Evolutionary conservation across 2,888 invertebrate genomes (phyloP), one percentile per base, ranked within the genome.

Genomic region (Agriopis aurantiaria): DNA sequence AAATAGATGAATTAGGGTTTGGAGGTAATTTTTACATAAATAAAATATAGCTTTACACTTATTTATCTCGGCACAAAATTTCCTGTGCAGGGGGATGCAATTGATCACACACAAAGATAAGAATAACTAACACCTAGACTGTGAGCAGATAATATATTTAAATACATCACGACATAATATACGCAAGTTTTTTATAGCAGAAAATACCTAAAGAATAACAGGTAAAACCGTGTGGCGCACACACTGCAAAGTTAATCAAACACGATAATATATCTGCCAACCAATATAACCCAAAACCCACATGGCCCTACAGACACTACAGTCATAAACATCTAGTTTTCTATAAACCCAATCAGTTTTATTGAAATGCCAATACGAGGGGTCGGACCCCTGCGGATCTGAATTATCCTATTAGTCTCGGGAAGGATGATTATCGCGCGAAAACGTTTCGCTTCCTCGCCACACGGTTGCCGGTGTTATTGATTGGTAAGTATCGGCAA

Each of bases 341-440:
- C 80, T 80, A 81, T 78, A 83, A 77, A 79, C 49, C 71, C 82
- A 86, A 88, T 90, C 83, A 85, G 79, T 84, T 82, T 78, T 75
- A 79, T 82, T 85, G 83, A 85, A 87, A 87, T 85, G 81, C 83
- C 88, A 83, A 89, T 88, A 88, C 80, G 85, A 83, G 92, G 77
- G 91, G 91, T 87, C 88, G 87, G 88, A 85, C 92, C 92, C 93
- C 87, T 81, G 82, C 88, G 91, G 92, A 92, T 91, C 91, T 72
- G 76, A 88, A 90, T 93, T 90, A 92, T 91, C 82, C 87, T 83
- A 91, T 92, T 91, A 88, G 74, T 80, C 74, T 85, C 91, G 93
- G 93, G 93, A 91, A 89, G 85, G 80, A 83, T 85, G 84, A 91
- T 91, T 89, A 88, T 82, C 91, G 90, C 91, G 93, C 92, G 91